Percentiles rank a stretch among this genome's conserved stretches.
Conservation (phyloP, 2,888 invertebrate species). For the Chrysolina haemoptera region DNA sequence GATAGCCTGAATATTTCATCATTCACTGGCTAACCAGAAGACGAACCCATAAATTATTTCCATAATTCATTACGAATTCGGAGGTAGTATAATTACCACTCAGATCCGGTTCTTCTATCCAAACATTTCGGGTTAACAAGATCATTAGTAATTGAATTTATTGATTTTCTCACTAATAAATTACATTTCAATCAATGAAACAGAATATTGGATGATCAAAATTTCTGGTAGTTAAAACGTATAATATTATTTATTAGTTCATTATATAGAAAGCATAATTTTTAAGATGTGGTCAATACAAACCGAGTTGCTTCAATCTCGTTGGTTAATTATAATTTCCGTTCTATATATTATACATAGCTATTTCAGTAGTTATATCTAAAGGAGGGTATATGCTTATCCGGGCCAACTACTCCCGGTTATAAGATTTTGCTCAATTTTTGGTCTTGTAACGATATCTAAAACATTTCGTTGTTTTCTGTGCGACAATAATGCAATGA, state of each 20-base stretch:
- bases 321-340: too few relatives aligned
- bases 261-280: not conserved
- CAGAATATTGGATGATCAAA: not conserved
- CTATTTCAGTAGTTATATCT: too few relatives aligned
- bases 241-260: conserved; percentile 27
- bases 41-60: conserved; percentile 30
- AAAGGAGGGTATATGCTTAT: too few relatives aligned
- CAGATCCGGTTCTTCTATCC: conserved; percentile 30
- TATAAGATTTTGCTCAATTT: too few relatives aligned
- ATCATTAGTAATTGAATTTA: conserved; percentile 29
- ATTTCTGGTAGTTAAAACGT: conserved; percentile 19
- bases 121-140: conserved; percentile 30
- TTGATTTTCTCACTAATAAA: conserved; percentile 27
- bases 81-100: conserved; percentile 26
- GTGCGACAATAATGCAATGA: too few relatives aligned
- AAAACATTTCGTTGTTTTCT: too few relatives aligned
- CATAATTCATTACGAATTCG: conserved; percentile 9
- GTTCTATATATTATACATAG: too few relatives aligned
- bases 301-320: not conserved
- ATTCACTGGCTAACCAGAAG: conserved; percentile 17
- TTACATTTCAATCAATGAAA: conserved; percentile 13
- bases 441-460: too few relatives aligned
- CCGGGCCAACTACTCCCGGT: too few relatives aligned
- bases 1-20: conserved; percentile 2
- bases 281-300: not conserved